Conservation (phyloP, 2,113 vertebrate species). For the Nycticorax nycticorax region DNA sequence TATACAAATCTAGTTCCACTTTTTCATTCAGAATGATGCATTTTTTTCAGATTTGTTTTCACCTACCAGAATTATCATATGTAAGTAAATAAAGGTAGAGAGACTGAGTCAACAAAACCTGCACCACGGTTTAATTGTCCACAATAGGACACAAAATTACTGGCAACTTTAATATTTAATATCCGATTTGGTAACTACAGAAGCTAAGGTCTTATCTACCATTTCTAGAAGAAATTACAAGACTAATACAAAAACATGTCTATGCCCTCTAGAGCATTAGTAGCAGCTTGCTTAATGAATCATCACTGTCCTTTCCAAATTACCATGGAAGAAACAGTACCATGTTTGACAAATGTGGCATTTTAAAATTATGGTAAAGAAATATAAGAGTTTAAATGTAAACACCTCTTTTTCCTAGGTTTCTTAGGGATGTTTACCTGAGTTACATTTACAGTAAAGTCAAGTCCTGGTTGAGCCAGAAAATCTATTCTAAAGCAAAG, state of each 20-base stretch:
- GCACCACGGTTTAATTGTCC: background rate
- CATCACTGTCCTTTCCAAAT: conserved; percentile 4
- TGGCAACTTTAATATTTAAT: conserved; percentile 24
- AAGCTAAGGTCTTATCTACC: background rate
- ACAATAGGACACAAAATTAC: background rate
- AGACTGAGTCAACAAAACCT: background rate
- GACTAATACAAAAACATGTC: background rate
- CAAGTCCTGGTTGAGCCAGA: background rate
- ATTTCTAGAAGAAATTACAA: background rate
- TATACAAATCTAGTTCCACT: background rate
- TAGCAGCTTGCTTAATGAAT: conserved; percentile 35
- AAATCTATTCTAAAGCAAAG: background rate
- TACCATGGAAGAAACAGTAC: background rate
- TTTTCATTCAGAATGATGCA: background rate
- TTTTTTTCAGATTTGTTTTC: background rate
- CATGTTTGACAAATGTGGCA: background rate
- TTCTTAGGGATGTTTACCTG: background rate
- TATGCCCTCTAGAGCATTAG: background rate
- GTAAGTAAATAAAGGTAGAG: background rate
- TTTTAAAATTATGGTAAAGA: background rate
- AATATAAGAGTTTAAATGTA: background rate
- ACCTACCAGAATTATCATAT: background rate
- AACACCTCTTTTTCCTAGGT: background rate
- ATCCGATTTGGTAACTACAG: background rate
- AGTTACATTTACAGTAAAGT: background rate